Percentiles rank a stretch among this genome's conserved stretches.
phyloP scores from a whole-genome alignment of 2,888 invertebrate species.

The Pseudococcus viburni region DNA sequence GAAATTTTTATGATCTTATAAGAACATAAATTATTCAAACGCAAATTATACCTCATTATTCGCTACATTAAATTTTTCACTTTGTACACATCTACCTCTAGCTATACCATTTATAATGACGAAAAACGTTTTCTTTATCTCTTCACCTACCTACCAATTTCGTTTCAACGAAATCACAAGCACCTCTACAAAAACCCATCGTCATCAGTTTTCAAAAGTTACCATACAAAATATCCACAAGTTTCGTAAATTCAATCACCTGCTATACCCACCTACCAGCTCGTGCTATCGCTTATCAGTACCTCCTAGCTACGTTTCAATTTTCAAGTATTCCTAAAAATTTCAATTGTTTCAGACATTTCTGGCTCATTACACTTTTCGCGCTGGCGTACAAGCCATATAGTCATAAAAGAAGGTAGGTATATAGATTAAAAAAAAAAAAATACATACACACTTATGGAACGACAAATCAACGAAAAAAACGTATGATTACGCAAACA shows the following conservation, averaged over 20 bases:
- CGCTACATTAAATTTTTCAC: too few relatives aligned
- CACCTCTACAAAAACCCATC: not conserved
- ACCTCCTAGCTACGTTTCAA: not conserved
- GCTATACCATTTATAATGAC: too few relatives aligned
- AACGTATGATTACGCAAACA: conserved; percentile 1
- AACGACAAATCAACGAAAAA: not conserved
- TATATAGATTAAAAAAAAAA: not conserved
- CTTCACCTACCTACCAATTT: too few relatives aligned
- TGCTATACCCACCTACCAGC: not conserved
- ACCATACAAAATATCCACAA: too few relatives aligned
- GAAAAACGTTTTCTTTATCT: too few relatives aligned
- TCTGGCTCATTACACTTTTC: not conserved
- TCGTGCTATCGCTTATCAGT: not conserved
- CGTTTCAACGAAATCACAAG: too few relatives aligned
- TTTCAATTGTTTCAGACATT: not conserved
- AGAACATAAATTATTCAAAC: too few relatives aligned
- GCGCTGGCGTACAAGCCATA: not conserved
- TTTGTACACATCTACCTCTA: too few relatives aligned
- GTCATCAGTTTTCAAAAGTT: not conserved
- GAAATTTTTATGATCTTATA: too few relatives aligned
- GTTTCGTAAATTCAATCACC: too few relatives aligned
- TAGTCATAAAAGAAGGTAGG: not conserved
- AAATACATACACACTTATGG: not conserved
- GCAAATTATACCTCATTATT: too few relatives aligned
- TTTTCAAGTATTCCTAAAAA: not conserved